phyloP scores from a whole-genome alignment of 2,113 vertebrate genomes.

The Orientallactaga bullata region DNA sequence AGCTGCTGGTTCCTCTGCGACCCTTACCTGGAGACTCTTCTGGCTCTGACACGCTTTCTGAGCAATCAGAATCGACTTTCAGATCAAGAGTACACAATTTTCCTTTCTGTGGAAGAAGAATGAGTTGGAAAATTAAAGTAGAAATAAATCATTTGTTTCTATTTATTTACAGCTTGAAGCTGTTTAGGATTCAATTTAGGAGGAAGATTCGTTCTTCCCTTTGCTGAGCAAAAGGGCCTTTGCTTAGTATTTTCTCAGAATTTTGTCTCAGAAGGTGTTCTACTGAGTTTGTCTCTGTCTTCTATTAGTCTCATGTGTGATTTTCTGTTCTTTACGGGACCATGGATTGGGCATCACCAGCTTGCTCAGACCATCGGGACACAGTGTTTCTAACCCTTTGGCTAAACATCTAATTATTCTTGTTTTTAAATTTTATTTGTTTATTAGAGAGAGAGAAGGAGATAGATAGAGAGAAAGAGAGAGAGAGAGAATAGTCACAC shows the following conservation, averaged over 20 bases:
- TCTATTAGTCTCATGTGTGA: not conserved
- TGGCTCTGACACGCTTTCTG: slow-evolving; percentile 17
- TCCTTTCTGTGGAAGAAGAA: slow-evolving; percentile 68
- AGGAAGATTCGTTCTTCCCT: not conserved
- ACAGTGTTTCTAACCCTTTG: not conserved
- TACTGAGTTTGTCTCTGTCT: not conserved
- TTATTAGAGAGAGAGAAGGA: too few relatives aligned
- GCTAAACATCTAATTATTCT: not conserved
- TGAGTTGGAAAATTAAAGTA: slow-evolving; percentile 62
- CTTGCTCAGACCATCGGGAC: not conserved
- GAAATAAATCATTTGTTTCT: slow-evolving; percentile 62
- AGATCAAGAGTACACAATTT: slow-evolving; percentile 58
- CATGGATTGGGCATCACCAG: not conserved
- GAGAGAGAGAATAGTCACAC: too few relatives aligned
- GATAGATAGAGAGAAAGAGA: too few relatives aligned
- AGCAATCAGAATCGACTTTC: slow-evolving; percentile 56
- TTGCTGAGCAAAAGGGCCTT: not conserved
- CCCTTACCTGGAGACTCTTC: not conserved
- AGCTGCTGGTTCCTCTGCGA: not conserved
- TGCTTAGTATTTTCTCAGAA: not conserved
- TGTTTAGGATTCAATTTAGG: slow-evolving; percentile 17
- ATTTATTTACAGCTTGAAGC: slow-evolving; percentile 53
- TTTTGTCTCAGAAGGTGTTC: not conserved
- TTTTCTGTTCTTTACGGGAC: not conserved
- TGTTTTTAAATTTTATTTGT: too few relatives aligned